These are phyloP conservation scores for Ataeniobius toweri DNA, from an alignment of 2,797 vertebrate species.

Conservation along the genomic window DNA sequence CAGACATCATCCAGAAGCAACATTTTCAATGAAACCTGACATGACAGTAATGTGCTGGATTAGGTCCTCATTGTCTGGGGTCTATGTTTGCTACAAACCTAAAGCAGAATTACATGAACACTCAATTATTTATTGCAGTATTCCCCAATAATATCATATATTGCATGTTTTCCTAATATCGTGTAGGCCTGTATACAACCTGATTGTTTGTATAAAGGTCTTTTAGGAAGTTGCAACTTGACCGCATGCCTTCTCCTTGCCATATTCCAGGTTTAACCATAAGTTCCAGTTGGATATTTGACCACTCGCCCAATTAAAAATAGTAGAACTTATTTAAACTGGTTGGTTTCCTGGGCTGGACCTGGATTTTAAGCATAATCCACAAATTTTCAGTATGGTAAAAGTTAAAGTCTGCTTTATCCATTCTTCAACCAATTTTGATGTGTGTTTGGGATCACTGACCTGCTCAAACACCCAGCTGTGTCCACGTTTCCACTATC, in stretches of 20 bases:
- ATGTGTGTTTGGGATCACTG: background rate
- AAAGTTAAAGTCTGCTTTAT: background rate
- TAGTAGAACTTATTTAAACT: background rate
- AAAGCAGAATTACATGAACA: too few species aligned
- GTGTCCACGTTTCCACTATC: background rate
- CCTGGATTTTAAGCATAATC: background rate
- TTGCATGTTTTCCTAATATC: too few species aligned
- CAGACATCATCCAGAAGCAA: background rate
- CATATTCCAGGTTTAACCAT: background rate
- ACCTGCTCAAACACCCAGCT: background rate
- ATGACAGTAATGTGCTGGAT: too few species aligned
- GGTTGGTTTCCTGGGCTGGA: background rate
- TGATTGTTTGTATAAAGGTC: background rate
- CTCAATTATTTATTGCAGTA: too few species aligned
- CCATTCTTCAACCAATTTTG: background rate
- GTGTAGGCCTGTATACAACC: background rate
- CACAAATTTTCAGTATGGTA: background rate
- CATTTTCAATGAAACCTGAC: background rate
- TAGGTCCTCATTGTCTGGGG: too few species aligned
- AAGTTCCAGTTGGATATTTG: background rate
- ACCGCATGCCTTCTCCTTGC: background rate
- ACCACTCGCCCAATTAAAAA: background rate
- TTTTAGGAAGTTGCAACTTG: background rate
- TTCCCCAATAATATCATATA: too few species aligned
- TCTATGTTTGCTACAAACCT: too few species aligned